phyloP scores from a whole-genome alignment of 2,113 vertebrate genomes.

The Pseudorhombus dupliciocellatus region DNA sequence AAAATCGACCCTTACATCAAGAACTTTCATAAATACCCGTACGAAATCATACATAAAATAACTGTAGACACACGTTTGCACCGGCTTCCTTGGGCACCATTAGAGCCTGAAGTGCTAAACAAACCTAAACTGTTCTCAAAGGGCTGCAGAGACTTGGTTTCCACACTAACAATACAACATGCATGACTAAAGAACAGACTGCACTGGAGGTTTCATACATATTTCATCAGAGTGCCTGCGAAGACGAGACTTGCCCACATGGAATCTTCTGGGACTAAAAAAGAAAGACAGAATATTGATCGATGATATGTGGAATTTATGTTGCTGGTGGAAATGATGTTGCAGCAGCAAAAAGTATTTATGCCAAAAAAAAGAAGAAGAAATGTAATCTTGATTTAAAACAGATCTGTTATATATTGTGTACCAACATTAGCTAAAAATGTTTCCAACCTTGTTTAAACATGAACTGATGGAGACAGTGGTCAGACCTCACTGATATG shows the following conservation, averaged over 20 bases:
- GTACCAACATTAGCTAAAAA: no score
- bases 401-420: no score
- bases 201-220: conserved; percentile 2
- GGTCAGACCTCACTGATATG: background rate
- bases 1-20: background rate
- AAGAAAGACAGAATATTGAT: background rate
- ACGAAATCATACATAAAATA: background rate
- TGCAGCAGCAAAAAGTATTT: background rate
- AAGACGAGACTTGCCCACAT: background rate
- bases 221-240: conserved; percentile 2
- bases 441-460: no score
- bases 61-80: background rate
- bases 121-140: background rate
- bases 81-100: background rate
- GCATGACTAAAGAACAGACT: background rate
- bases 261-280: background rate
- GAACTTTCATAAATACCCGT: background rate
- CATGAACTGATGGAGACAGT: no score
- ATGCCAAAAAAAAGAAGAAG: no score
- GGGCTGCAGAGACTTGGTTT: background rate
- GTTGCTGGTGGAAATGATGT: background rate
- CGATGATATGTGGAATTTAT: background rate
- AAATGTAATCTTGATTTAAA: no score
- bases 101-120: background rate
- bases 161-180: background rate